Base-by-base conservation (phyloP, 2,888 invertebrate genomes). In the Hermaeophaga mercurialis region DNA sequence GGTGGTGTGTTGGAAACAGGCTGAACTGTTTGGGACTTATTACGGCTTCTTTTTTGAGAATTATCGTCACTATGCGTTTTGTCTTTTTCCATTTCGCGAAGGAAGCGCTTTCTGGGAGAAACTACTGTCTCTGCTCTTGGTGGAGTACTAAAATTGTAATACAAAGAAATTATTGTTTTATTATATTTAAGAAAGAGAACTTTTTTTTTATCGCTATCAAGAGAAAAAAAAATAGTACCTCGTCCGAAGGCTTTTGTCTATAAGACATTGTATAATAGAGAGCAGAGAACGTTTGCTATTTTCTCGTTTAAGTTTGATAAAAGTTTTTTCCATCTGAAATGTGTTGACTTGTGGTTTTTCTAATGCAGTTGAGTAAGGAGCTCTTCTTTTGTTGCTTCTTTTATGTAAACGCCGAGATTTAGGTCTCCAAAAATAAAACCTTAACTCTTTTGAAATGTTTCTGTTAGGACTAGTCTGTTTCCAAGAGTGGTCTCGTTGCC, bases 401-500 rank as follows among this genome's bases (percentile, higher is more conserved):
- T 46, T 53, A 17, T 34, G 41, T 9, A 50, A 31, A 74, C 82
- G 73, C 66, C 80, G 78, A 66, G 54, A 55, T 43, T 81, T 81
- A 56, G 85, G 84, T 66, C 85, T 80, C 75, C 84, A 83, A 74
- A 85, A 88, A 75, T 82, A 87, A 74, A 91, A 84, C 73, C 84
- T 84, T 80, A 90, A 81, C 80, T 89, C 88, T 74, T 85, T 86
- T 74, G 89, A 87, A 64, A 87, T 80, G 75, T 88, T 85, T 65
- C 85, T 85, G 69, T 87, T 85, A 56, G 92, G 92, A 65, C 85
- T 81, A 63, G 86, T 80, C 78, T 92, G 92, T 78, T 92, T 92
- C 91, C 92, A 93, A 75, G 89, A 89, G 80, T 91, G 91, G 79
- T 93, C 92, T 69, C 92, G 85, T 79, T 91, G 90, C 90, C 92